Evolutionary conservation across 2,113 vertebrate genomes (phyloP).

Genomic region (Callopanchax toddi): DNA sequence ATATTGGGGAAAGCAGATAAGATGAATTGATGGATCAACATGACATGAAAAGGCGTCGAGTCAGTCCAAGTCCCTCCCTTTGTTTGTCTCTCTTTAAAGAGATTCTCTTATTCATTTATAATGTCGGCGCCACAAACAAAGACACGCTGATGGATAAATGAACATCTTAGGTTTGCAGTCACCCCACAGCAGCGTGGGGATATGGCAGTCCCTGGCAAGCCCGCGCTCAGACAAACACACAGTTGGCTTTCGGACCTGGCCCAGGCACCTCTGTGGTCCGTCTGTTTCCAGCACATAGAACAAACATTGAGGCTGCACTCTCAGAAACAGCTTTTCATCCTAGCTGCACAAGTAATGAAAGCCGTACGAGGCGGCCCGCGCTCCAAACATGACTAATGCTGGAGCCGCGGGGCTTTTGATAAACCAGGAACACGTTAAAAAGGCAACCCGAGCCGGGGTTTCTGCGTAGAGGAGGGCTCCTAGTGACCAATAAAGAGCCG

Average conservation of each 20-base stretch:
- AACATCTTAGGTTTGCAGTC: slow-evolving; percentile 22
- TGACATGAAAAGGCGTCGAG: slow-evolving; percentile 51
- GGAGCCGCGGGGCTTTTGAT: slow-evolving; percentile 50
- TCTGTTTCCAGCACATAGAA: slow-evolving; percentile 29
- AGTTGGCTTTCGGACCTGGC: slow-evolving; percentile 39
- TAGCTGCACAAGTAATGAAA: slow-evolving; percentile 65
- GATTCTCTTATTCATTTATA: slow-evolving; percentile 45
- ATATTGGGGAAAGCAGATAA: slow-evolving; percentile 65
- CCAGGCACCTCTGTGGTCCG: slow-evolving; percentile 28
- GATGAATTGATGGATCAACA: slow-evolving; percentile 64
- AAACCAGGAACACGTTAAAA: slow-evolving; percentile 56
- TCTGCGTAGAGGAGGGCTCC: slow-evolving; percentile 31
- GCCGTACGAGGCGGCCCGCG: slow-evolving; percentile 40
- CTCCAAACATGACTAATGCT: slow-evolving; percentile 74
- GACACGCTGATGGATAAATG: slow-evolving; percentile 51
- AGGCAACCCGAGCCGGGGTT: slow-evolving; percentile 44
- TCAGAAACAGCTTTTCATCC: slow-evolving; percentile 69
- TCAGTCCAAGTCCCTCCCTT: slow-evolving; percentile 53
- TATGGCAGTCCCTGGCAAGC: slow-evolving; percentile 11
- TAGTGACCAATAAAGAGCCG: slow-evolving; percentile 19
- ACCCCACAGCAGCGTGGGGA: slow-evolving; percentile 13
- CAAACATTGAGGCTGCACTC: slow-evolving; percentile 40
- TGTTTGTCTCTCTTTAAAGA: slow-evolving; percentile 66
- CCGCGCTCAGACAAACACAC: neutral
- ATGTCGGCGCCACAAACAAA: slow-evolving; percentile 10